These are phyloP conservation scores for Luscinia luscinia DNA, from an alignment of 2,797 vertebrate genomes.

Conservation along the genomic window DNA sequence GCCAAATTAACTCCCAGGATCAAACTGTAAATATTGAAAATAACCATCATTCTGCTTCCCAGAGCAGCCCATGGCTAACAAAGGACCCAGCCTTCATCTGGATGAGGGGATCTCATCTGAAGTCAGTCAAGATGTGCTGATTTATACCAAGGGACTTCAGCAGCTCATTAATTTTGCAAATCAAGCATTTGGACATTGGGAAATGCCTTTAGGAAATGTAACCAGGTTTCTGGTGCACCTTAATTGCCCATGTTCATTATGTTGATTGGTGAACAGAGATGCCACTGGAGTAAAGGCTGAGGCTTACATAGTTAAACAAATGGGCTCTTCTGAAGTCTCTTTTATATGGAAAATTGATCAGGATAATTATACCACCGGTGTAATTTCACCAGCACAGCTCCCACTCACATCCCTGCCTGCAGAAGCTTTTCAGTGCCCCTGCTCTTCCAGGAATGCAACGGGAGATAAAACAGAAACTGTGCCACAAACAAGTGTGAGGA, in stretches of 20 bases:
- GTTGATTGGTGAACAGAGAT: slow-evolving; percentile 56
- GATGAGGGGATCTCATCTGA: not conserved
- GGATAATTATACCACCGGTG: not conserved
- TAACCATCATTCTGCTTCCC: slow-evolving; percentile 12
- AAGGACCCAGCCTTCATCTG: not conserved
- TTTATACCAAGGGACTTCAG: slow-evolving; percentile 32
- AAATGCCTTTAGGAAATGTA: slow-evolving; percentile 68
- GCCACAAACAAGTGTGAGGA: not conserved
- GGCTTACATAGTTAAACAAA: slow-evolving; percentile 36
- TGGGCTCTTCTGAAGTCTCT: slow-evolving; percentile 57
- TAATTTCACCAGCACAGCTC: slow-evolving; percentile 32
- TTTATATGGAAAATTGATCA: slow-evolving; percentile 63
- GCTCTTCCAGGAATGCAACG: not conserved
- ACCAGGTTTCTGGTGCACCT: slow-evolving; percentile 67
- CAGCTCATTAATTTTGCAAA: slow-evolving; percentile 69
- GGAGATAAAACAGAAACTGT: not conserved
- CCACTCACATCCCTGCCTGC: slow-evolving; percentile 13
- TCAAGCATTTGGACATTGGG: slow-evolving; percentile 60
- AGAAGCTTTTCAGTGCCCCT: not conserved
- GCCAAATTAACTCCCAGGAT: slow-evolving; percentile 31
- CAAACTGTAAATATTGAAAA: slow-evolving; percentile 52
- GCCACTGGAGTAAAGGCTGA: slow-evolving; percentile 56
- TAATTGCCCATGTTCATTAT: slow-evolving; percentile 65
- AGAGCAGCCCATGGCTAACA: not conserved
- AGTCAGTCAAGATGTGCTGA: slow-evolving; percentile 31